Conservation (phyloP, 2,888 invertebrate genomes). For the Andricus quercusramuli region DNA sequence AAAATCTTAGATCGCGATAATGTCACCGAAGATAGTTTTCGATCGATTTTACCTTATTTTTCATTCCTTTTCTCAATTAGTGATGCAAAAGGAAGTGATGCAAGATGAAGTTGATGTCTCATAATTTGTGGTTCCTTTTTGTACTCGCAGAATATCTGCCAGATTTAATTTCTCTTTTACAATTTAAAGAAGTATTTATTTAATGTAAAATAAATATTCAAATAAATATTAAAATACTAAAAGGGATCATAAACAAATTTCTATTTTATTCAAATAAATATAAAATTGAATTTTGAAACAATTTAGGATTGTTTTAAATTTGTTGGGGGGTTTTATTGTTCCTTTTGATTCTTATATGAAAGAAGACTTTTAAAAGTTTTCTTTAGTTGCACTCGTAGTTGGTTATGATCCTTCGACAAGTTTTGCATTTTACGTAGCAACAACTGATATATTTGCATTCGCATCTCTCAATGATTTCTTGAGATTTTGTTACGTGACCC, state of each 20-base stretch:
- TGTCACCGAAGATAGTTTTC: constrained; percentile 16
- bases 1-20: constrained; percentile 26
- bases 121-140: neutral
- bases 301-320: neutral
- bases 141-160: neutral
- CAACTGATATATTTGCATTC: constrained; percentile 93
- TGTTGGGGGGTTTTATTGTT: no score
- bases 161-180: neutral
- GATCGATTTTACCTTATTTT: neutral
- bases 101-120: neutral
- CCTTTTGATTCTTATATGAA: neutral
- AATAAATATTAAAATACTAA: neutral
- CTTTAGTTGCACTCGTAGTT: constrained; percentile 86
- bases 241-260: neutral
- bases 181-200: neutral
- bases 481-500: constrained; percentile 85
- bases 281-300: no score
- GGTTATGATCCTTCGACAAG: constrained; percentile 86
- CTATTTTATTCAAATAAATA: no score
- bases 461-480: constrained; percentile 86
- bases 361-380: neutral
- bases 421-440: constrained; percentile 93
- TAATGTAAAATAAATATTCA: neutral
- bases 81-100: neutral
- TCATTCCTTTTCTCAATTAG: neutral